Base-by-base conservation (phyloP, 2,113 vertebrate genomes). In the Paracyprichromis sp. region DNA sequence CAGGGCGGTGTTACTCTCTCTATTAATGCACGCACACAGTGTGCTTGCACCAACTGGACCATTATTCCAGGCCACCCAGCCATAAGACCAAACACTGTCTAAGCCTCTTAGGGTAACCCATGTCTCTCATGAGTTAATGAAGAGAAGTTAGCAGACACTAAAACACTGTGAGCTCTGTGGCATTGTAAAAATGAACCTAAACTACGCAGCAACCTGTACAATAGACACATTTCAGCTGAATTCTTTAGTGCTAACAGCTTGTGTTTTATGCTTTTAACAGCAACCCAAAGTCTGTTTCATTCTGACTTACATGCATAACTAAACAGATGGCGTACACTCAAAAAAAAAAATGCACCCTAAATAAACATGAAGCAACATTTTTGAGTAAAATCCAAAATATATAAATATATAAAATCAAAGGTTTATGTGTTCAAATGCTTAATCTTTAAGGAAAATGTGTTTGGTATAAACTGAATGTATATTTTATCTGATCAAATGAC, bases 31-130 rank as follows among this genome's bases (percentile, higher is more conserved):
- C 69, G 53, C 86, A 61, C 82, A 92, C 93, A 82, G 82, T 80
- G 63, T 57, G 63, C 66, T 85, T 13, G 8, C 31, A 91, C 85
- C 87, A 86, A 89, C 89, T 93, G 87, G 71, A 84, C 89, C 78
- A 92, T 94, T 92, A 93, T 91, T 88, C 83, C 69, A 66, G 83
- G 45, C 57, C 71, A 91, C 4, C 50, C 61, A 86, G 82, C 73
- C 88, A 90, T 93, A 86, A 88, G 63, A 85, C 53, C 78, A 80
- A 61, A 83, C 89, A 34, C 53, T 19, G 47, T 80, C 85, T 92
- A 94, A 95, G 89, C 94, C 87, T 93, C 93, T 95, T 95, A 95
- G 82, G 52, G 83, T 88, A 92, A 93, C 93, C 61, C 92, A 92
- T 87, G 91, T 92, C 89, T 78, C 86, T 76, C 61, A 83, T 86